Evolutionary conservation across 1,140 invertebrate species (phyloP).

Genomic region (Colletes latitarsis): DNA sequence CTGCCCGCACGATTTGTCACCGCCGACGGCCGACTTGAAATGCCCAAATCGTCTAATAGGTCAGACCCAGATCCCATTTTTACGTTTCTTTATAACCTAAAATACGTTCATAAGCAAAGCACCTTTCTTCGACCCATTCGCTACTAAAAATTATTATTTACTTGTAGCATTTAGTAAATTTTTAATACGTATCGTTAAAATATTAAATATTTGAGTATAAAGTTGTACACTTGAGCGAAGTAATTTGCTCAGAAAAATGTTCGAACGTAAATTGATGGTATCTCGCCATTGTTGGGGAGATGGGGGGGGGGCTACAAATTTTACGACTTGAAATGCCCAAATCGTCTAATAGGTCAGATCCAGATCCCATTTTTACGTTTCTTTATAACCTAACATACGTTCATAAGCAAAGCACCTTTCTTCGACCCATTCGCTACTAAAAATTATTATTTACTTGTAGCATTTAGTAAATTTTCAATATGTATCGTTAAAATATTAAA

Average conservation of each 20-base stretch:
- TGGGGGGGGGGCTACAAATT: too few relatives aligned
- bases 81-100: background rate
- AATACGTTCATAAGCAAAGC: too few relatives aligned
- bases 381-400: background rate
- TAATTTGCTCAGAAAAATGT: too few relatives aligned
- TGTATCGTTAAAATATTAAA: too few relatives aligned
- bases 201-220: too few relatives aligned
- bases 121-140: background rate
- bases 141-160: background rate
- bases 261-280: too few relatives aligned
- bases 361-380: background rate
- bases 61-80: conserved; percentile 55
- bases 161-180: too few relatives aligned
- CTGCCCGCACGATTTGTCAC: conserved; percentile 84
- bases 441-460: too few relatives aligned
- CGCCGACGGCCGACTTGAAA: conserved; percentile 83
- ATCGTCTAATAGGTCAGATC: conserved; percentile 82
- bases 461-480: too few relatives aligned
- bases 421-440: background rate
- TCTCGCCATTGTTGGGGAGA: too few relatives aligned
- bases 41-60: conserved; percentile 84
- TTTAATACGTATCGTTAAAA: too few relatives aligned
- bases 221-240: too few relatives aligned
- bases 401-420: background rate
- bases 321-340: conserved; percentile 85